Percentiles rank a stretch among this genome's conserved stretches.
phyloP scores from a whole-genome alignment of 2,113 vertebrate species.

The Puma concolor region DNA sequence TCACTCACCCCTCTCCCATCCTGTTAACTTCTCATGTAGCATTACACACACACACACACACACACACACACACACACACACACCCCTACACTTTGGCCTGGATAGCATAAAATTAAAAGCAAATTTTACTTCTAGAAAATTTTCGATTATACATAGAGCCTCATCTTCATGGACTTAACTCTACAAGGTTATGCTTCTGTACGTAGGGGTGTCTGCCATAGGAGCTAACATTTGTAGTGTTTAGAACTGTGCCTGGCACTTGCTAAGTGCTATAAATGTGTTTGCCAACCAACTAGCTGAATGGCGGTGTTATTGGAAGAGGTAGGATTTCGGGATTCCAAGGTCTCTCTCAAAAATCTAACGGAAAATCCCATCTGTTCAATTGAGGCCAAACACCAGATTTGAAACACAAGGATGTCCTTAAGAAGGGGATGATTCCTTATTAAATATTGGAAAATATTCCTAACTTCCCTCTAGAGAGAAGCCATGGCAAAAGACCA shows the following conservation, averaged over 20 bases:
- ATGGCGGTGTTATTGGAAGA: neutral
- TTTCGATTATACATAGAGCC: neutral
- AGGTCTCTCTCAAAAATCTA: neutral
- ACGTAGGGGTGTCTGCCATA: fast-evolving
- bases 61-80: no score
- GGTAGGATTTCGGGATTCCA: neutral
- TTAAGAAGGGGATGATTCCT: neutral
- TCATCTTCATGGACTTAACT: neutral
- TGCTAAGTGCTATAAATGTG: fast-evolving
- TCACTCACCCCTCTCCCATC: fast-evolving
- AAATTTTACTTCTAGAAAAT: neutral
- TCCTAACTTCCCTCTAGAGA: constrained; percentile 29
- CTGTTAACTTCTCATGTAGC: neutral
- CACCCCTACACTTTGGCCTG: no score
- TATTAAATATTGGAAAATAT: constrained; percentile 36
- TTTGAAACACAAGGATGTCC: constrained; percentile 28
- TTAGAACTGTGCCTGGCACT: fast-evolving
- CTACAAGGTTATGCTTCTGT: fast-evolving
- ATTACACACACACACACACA: no score
- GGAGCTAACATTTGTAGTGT: fast-evolving
- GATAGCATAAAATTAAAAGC: neutral
- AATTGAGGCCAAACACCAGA: neutral
- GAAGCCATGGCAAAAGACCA: neutral
- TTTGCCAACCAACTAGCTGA: no score
- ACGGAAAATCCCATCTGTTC: constrained; percentile 59